A percentile compares a stretch with the other conserved stretches of the same genome.
Conservation (phyloP, 1,140 invertebrate species). For the Trypoxylus dichotomus region DNA sequence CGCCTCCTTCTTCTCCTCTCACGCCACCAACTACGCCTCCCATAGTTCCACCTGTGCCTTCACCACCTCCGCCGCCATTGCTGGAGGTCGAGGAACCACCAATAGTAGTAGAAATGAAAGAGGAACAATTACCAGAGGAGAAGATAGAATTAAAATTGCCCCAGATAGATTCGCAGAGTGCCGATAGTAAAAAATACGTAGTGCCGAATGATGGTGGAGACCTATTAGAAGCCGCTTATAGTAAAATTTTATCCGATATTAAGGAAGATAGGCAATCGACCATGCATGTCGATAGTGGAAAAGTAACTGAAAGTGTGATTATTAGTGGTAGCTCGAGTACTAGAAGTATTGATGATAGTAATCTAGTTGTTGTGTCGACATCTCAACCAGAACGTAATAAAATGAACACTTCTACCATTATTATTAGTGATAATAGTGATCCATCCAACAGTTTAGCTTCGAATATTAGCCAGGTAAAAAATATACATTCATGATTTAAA, state of each 20-base stretch:
- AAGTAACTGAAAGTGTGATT: conserved; percentile 17
- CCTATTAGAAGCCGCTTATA: conserved; percentile 35
- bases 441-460: conserved; percentile 69
- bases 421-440: conserved; percentile 60
- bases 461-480: conserved; percentile 65
- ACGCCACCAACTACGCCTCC: conserved; percentile 47
- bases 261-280: conserved; percentile 15
- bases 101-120: neutral
- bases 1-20: conserved; percentile 56
- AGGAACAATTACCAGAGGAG: neutral
- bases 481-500: neutral
- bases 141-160: conserved; percentile 35
- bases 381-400: conserved; percentile 38
- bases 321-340: conserved; percentile 24
- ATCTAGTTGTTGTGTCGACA: conserved; percentile 42
- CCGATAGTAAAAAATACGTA: neutral
- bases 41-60: conserved; percentile 31
- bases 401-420: conserved; percentile 62
- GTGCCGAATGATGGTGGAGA: conserved; percentile 22
- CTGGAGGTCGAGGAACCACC: neutral
- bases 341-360: conserved; percentile 29
- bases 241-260: conserved; percentile 31
- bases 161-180: conserved; percentile 16
- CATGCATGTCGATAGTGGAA: neutral
- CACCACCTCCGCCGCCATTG: conserved; percentile 27